Evolutionary conservation across 1,140 invertebrate species (phyloP), one percentile per base, ranked within the genome.

Genomic region (Drosophila fuyamai): DNA sequence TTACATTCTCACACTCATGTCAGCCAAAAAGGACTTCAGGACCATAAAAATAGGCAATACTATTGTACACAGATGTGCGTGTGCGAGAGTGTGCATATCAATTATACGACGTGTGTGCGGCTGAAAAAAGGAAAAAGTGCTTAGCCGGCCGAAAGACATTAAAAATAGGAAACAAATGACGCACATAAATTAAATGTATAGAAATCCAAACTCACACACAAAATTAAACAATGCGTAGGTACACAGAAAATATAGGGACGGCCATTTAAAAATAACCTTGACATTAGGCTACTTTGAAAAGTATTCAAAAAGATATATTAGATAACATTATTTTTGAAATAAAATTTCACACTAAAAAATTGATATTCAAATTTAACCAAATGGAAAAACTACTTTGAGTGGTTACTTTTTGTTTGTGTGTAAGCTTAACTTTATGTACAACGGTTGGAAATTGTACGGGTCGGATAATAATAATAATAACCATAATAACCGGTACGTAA

Each of bases 131-230:
- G 48, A 35, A 51, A 44, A 66, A 68, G 60, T 66, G 48, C 47
- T 68, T 16, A 51, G 46, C 29, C 68, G 35, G 43, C 44, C 38
- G 29, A 71, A 71, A 71, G 44, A 58, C 68, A 72, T 72, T 72
- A 72, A 72, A 72, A 72, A 72, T 72, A 72, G 68, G 66, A 72
- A 72, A 71, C 66, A 72, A 72, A 73, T 73, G 70, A 73, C 70
- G 70, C 68, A 73, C 70, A 73, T 73, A 61, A 50, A 71, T 71
- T 72, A 56, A 71, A 71, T 32, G 44, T 71, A 71, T 72, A 57
- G 67, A 29, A 57, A 71, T 71, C 29, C 29, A 58, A 58, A 71
- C 47, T 65, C 13, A 40, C 23, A 8, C 32, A 14, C 9, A 36
- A 36, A 16, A 44, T 36, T 32, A 27, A 18, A 29, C 32, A 12